A percentile compares a stretch with the other conserved stretches of the same genome.
phyloP scores from a whole-genome alignment of 2,113 vertebrate species.

The Apeltes quadracus region DNA sequence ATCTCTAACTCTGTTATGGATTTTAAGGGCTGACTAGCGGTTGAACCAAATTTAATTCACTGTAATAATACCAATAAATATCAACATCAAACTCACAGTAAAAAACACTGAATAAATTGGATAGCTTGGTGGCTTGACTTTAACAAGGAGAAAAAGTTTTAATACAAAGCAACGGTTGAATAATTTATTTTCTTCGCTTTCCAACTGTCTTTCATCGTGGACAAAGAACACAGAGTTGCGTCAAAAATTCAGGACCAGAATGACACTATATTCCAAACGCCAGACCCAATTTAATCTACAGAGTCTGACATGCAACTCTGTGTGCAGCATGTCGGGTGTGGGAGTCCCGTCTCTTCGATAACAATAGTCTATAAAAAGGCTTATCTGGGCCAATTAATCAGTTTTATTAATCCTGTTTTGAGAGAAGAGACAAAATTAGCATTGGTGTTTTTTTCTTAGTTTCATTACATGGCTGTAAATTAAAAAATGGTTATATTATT shows the following conservation, averaged over 20 bases:
- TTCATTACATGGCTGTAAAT: neutral
- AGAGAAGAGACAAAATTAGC: neutral
- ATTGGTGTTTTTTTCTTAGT: neutral
- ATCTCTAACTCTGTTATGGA: no score
- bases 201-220: neutral
- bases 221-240: neutral
- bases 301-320: neutral
- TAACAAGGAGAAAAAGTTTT: neutral
- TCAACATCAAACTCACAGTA: no score
- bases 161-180: neutral
- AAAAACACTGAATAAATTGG: neutral
- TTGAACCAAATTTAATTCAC: no score
- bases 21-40: no score
- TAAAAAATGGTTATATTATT: neutral
- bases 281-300: neutral
- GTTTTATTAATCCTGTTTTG: neutral
- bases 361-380: neutral
- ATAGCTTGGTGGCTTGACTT: neutral
- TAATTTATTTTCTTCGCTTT: neutral
- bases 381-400: neutral
- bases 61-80: no score
- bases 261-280: neutral
- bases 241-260: neutral
- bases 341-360: neutral
- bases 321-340: neutral